Evolutionary conservation across 2,888 invertebrate genomes (phyloP).

Genomic region (Tyria jacobaeae): DNA sequence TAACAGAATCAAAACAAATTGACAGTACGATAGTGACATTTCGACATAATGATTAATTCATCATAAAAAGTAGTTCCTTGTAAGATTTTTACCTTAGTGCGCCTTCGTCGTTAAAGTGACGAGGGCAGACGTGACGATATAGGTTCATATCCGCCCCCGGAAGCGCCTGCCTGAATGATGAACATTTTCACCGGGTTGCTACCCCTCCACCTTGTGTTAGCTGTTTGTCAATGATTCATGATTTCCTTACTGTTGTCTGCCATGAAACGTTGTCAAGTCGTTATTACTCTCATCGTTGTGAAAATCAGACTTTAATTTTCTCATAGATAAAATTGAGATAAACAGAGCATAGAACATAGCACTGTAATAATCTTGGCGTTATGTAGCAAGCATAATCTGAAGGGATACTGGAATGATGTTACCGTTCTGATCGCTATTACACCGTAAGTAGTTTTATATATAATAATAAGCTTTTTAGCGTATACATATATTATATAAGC

Average conservation of each 20-base stretch:
- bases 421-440: too few species aligned
- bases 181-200: constrained; percentile 60
- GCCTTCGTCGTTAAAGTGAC: constrained; percentile 52
- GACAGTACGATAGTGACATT: background rate
- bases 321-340: background rate
- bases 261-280: constrained; percentile 18
- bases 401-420: too few species aligned
- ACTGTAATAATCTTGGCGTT: too few species aligned
- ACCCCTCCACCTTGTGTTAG: constrained; percentile 49
- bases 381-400: too few species aligned
- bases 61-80: background rate
- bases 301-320: background rate
- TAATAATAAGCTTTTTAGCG: too few species aligned
- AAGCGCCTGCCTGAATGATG: constrained; percentile 62
- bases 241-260: constrained; percentile 53
- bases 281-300: constrained; percentile 4
- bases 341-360: too few species aligned
- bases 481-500: too few species aligned
- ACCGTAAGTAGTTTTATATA: too few species aligned
- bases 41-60: background rate
- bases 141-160: constrained; percentile 66
- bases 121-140: constrained; percentile 63
- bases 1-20: background rate
- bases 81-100: constrained; percentile 48
- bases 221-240: constrained; percentile 64